Evolutionary conservation across 1,140 invertebrate genomes (phyloP).

Genomic region (Subanguina moxae): DNA sequence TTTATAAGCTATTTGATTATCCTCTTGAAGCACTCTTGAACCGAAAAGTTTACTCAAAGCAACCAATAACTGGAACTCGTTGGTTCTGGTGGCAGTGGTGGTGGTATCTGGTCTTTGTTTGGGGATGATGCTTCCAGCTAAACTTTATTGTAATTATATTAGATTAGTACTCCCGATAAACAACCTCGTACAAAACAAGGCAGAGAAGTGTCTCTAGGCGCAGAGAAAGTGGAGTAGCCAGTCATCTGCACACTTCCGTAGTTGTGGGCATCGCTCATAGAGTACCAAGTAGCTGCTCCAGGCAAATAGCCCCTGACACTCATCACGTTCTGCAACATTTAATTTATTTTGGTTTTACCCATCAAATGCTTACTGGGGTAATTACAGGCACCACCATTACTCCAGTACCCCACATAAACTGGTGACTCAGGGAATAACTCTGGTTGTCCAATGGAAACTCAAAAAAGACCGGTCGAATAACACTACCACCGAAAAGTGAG

Average conservation of each 20-base stretch:
- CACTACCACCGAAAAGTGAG: slow-evolving; percentile 45
- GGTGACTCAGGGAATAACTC: slow-evolving; percentile 33
- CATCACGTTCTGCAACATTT: slow-evolving; percentile 27
- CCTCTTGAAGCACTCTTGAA: background rate
- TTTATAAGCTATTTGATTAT: too few relatives aligned
- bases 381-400: slow-evolving; percentile 36
- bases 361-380: slow-evolving; percentile 12
- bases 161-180: background rate
- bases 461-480: slow-evolving; percentile 53
- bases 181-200: slow-evolving; percentile 46
- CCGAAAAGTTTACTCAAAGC: slow-evolving; percentile 21
- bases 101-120: slow-evolving; percentile 31
- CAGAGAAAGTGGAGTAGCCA: slow-evolving; percentile 33
- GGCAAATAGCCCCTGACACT: slow-evolving; percentile 45
- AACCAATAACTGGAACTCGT: slow-evolving; percentile 29
- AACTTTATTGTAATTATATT: background rate
- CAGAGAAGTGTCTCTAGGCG: slow-evolving; percentile 43
- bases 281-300: slow-evolving; percentile 46
- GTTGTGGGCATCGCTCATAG: slow-evolving; percentile 47
- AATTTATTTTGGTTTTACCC: too few relatives aligned
- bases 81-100: slow-evolving; percentile 22
- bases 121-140: slow-evolving; percentile 26
- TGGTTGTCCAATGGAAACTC: slow-evolving; percentile 46
- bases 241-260: slow-evolving; percentile 16
- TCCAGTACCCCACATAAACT: slow-evolving; percentile 51